Conservation (phyloP, 1,140 invertebrate species). For the Drosophila trapezifrons region DNA sequence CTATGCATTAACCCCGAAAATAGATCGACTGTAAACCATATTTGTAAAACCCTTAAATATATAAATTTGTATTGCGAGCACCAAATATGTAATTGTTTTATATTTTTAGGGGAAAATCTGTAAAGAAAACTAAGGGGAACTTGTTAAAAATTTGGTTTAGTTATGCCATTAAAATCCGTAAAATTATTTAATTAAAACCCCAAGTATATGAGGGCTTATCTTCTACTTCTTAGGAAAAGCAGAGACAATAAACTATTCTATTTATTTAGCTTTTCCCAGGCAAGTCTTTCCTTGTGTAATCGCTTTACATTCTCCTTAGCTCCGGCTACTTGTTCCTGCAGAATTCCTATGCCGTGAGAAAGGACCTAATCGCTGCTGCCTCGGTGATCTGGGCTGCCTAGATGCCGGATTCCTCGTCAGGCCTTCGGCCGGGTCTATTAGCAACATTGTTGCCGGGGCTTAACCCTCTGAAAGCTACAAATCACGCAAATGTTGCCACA, state of each 20-base stretch:
- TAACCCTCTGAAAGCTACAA: slow-evolving; percentile 72
- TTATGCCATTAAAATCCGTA: too few species aligned
- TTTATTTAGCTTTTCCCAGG: not conserved
- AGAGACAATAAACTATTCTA: too few species aligned
- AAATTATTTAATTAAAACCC: too few species aligned
- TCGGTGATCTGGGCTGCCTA: too few species aligned
- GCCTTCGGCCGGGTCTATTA: slow-evolving; percentile 61
- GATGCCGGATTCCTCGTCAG: slow-evolving; percentile 29
- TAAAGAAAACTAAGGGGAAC: not conserved
- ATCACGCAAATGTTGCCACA: slow-evolving; percentile 72
- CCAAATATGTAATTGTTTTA: not conserved
- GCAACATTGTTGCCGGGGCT: slow-evolving; percentile 71
- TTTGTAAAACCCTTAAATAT: slow-evolving; percentile 32
- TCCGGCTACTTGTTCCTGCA: slow-evolving; percentile 27
- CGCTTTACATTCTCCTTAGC: not conserved
- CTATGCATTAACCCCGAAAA: slow-evolving; percentile 7
- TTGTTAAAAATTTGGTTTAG: too few species aligned
- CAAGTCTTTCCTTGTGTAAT: not conserved
- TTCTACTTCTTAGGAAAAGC: not conserved
- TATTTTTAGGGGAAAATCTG: too few species aligned
- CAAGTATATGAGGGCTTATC: too few species aligned
- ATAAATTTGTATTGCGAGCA: slow-evolving; percentile 46
- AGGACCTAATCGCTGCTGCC: not conserved
- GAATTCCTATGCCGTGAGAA: slow-evolving; percentile 30
- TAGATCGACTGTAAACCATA: slow-evolving; percentile 34